Evolutionary conservation across 2,113 vertebrate species (phyloP), one percentile per base, ranked within the genome.

Genomic region (Apaloderma vittatum): DNA sequence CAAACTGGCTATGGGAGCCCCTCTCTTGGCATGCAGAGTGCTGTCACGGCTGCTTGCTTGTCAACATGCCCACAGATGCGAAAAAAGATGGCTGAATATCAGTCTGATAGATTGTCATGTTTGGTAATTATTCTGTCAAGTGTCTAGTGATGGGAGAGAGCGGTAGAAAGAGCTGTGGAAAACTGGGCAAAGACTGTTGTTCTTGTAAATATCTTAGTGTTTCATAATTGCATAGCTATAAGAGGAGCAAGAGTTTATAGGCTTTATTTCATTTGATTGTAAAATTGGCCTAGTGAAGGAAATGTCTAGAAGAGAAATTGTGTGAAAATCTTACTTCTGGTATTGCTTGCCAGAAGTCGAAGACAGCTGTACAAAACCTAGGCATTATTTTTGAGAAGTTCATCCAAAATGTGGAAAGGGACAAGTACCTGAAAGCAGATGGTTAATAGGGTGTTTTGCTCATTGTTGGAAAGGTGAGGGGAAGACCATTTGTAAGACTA

Each of bases 401-500:
- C 22, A 49, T 14, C 36, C 19, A 86, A 70, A 78, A 75, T 45
- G 10, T 57, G 58, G 77, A 67, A 78, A 37, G 24, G 3, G 14
- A 37, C 34, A 84, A 54, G 34, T 12, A 84, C 4, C 37, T 2
- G 4, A 81, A 86, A 71, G 14, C 6, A 68, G 18, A 5, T 52
- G 22, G 37, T 59, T 81, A 79, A 58, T 20, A 58, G 30, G 30
- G 11, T 36, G 59, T 94, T 93, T 94, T 77, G 34, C 52, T 67
- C 43, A 36, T 51, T 88, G 29, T 63, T 70, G 61, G 81, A 80
- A 96, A 75, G 43, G 27, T 85, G 67, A 94, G n/a, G 15, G 59
- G 30, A 82, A 96, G 63, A 75, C 30, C 62, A 62, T 91, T 96
- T 86, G 48, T 81, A 88, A 93, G 86, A 96, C 59, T 97, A 91